Conservation (phyloP, 2,888 invertebrate genomes). For the Alitta virens region DNA sequence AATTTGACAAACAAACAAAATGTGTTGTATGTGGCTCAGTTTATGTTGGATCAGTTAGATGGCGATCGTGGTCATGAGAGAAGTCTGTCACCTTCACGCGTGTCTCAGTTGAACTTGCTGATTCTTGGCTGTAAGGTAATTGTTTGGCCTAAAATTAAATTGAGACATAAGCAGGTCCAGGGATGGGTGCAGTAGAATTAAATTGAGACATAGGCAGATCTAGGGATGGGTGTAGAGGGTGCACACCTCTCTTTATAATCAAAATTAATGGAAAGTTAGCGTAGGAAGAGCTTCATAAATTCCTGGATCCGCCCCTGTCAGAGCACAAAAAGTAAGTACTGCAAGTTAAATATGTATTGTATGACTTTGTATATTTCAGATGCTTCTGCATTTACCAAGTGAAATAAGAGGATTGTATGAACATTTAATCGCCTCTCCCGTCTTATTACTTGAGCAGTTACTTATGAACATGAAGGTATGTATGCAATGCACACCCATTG, state of each 20-base stretch:
- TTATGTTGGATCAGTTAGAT: slow-evolving; percentile 40
- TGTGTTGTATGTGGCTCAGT: slow-evolving; percentile 43
- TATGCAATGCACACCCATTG: too few relatives aligned
- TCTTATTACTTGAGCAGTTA: slow-evolving; percentile 78
- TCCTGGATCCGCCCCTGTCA: too few relatives aligned
- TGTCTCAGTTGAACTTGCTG: slow-evolving; percentile 34
- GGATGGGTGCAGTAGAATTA: too few relatives aligned
- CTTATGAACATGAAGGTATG: slow-evolving; percentile 72
- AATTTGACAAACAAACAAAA: slow-evolving; percentile 36
- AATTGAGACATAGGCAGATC: too few relatives aligned
- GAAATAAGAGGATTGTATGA: slow-evolving; percentile 39
- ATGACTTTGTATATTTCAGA: slow-evolving; percentile 34
- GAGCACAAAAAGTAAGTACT: too few relatives aligned
- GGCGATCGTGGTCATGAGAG: not conserved
- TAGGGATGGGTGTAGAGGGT: too few relatives aligned
- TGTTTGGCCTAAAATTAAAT: too few relatives aligned
- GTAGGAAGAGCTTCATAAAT: too few relatives aligned
- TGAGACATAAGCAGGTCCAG: too few relatives aligned
- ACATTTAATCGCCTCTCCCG: slow-evolving; percentile 61
- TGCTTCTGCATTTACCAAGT: slow-evolving; percentile 43
- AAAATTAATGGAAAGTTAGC: too few relatives aligned
- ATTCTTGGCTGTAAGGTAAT: slow-evolving; percentile 49
- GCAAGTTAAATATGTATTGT: too few relatives aligned
- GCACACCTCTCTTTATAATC: too few relatives aligned
- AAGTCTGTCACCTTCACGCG: slow-evolving; percentile 28